Evolutionary conservation across 2,113 vertebrate species (phyloP).

Genomic region (Noturus placidus): DNA sequence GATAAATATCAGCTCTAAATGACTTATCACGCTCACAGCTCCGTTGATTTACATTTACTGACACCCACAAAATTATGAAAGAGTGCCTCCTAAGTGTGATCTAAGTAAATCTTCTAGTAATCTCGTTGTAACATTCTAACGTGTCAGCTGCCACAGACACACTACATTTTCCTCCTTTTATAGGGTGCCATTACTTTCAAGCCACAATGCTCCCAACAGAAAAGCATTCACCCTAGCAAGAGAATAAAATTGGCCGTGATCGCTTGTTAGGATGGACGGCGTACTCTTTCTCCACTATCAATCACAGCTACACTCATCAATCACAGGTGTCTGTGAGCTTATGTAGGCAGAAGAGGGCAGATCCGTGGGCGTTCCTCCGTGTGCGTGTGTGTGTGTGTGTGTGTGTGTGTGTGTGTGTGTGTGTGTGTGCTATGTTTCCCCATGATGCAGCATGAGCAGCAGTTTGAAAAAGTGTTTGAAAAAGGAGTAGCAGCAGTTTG

Average conservation of each 20-base stretch:
- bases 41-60: background rate
- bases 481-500: too few relatives aligned
- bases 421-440: background rate
- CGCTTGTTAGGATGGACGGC: background rate
- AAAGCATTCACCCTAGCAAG: background rate
- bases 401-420: background rate
- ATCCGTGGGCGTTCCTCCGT: background rate
- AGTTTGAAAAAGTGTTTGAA: too few relatives aligned
- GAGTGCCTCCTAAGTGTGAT: too few relatives aligned
- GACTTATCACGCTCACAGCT: background rate
- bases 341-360: background rate
- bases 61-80: background rate
- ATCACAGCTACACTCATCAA: background rate
- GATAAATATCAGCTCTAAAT: background rate
- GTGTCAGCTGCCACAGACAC: background rate
- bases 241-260: background rate
- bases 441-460: background rate
- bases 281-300: background rate
- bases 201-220: background rate
- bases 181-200: background rate
- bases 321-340: background rate
- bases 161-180: background rate
- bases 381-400: background rate
- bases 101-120: background rate
- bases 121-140: background rate